A percentile compares a stretch with the other conserved stretches of the same genome.
These are phyloP conservation scores for Rutpela maculata DNA, from an alignment of 2,888 invertebrate species.

Conservation along the genomic window DNA sequence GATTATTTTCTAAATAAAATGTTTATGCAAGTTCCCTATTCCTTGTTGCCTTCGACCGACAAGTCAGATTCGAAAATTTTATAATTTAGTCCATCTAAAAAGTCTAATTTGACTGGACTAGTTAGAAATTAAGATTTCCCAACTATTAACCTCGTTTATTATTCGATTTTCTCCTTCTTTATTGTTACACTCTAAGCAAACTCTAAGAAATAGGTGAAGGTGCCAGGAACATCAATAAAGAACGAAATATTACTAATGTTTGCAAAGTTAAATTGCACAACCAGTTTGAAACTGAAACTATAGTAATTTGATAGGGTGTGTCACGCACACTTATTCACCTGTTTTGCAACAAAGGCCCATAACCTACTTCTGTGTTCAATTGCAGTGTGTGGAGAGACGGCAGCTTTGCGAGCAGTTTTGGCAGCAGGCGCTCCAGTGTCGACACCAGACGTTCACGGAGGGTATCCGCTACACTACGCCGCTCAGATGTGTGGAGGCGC, in stretches of 20 bases:
- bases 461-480: slow-evolving; percentile 97
- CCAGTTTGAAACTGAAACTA: slow-evolving; percentile 49
- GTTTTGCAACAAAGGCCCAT: slow-evolving; percentile 6
- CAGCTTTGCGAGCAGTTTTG: slow-evolving; percentile 89
- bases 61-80: no score
- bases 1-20: no score
- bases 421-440: slow-evolving; percentile 91
- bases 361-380: slow-evolving; percentile 58
- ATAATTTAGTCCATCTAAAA: no score
- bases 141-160: no score
- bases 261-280: slow-evolving; percentile 21
- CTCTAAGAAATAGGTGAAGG: neutral
- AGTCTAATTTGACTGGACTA: no score
- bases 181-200: neutral
- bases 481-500: slow-evolving; percentile 96
- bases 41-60: no score
- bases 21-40: no score
- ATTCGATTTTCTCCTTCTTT: no score
- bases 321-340: slow-evolving; percentile 49
- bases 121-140: no score
- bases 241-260: neutral
- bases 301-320: slow-evolving; percentile 46
- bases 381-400: slow-evolving; percentile 94
- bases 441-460: slow-evolving; percentile 94
- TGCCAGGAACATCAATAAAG: neutral